phyloP scores from a whole-genome alignment of 2,888 invertebrate species.

The Teleogryllus oceanicus region DNA sequence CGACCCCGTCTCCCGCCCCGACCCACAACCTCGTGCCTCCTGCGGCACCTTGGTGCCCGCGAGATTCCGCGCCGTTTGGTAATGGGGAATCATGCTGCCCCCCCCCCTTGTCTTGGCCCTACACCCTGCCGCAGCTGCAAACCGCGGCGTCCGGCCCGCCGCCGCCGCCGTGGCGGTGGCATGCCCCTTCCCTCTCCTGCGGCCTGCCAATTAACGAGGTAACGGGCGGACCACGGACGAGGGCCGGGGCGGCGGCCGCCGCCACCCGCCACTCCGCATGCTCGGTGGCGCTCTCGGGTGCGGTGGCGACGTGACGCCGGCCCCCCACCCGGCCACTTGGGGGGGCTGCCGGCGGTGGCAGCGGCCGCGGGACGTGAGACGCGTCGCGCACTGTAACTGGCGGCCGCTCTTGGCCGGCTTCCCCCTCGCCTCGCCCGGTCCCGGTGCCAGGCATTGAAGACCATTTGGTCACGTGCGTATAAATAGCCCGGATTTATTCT shows the following conservation, averaged over 20 bases:
- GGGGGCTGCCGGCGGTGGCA: not conserved
- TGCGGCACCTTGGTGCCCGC: too few relatives aligned
- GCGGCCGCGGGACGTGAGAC: not conserved
- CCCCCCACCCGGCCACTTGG: not conserved
- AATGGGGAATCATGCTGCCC: too few relatives aligned
- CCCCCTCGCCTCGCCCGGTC: not conserved
- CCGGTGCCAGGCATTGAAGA: slow-evolving; percentile 9
- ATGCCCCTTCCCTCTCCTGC: not conserved
- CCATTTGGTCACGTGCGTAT: not conserved
- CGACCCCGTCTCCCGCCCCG: too few relatives aligned
- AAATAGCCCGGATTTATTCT: slow-evolving; percentile 18
- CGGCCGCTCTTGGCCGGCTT: not conserved
- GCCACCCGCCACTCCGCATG: too few relatives aligned
- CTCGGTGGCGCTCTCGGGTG: too few relatives aligned
- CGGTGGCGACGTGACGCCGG: too few relatives aligned
- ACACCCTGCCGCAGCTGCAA: too few relatives aligned
- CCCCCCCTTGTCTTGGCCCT: too few relatives aligned
- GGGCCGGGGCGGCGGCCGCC: not conserved
- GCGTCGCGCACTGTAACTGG: not conserved
- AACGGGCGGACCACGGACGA: not conserved
- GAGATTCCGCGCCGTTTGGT: too few relatives aligned
- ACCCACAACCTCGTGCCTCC: too few relatives aligned
- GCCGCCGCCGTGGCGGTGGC: not conserved
- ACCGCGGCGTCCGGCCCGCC: too few relatives aligned
- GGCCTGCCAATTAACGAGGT: not conserved